phyloP scores from a whole-genome alignment of 2,888 invertebrate genomes.

The Dasysyrphus albostriatus region DNA sequence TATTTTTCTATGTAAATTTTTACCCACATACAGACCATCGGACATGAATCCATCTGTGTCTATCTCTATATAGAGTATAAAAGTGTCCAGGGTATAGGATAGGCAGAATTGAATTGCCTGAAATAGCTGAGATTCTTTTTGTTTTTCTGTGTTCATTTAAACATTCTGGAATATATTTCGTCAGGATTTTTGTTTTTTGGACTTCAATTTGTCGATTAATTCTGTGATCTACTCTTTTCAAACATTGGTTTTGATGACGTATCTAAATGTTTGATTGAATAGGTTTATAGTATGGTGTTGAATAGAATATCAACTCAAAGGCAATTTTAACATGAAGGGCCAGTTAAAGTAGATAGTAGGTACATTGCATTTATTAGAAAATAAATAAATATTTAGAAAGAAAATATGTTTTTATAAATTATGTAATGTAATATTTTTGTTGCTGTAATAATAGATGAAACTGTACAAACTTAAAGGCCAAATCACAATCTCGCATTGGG shows the following conservation, averaged over 20 bases:
- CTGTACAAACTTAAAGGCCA: too few species aligned
- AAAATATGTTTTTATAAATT: too few species aligned
- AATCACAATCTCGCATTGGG: too few species aligned
- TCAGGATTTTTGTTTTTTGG: slow-evolving; percentile 32
- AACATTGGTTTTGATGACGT: slow-evolving; percentile 57
- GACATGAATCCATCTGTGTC: slow-evolving; percentile 52
- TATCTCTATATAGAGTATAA: neutral
- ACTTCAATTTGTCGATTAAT: slow-evolving; percentile 68
- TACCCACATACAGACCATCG: slow-evolving; percentile 40
- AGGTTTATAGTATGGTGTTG: neutral
- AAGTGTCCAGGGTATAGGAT: neutral
- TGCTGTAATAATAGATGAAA: too few species aligned
- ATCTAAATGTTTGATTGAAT: slow-evolving; percentile 43
- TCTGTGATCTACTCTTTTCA: slow-evolving; percentile 44
- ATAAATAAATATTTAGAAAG: too few species aligned
- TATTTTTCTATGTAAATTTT: slow-evolving; percentile 73
- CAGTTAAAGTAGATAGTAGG: too few species aligned
- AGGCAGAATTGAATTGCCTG: slow-evolving; percentile 1
- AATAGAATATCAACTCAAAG: neutral
- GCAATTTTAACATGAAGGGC: too few species aligned
- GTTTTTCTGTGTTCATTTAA: slow-evolving; percentile 10
- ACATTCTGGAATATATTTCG: slow-evolving; percentile 17
- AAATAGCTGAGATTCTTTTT: neutral
- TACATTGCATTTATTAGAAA: too few species aligned
- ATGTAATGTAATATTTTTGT: too few species aligned